phyloP scores from a whole-genome alignment of 2,113 vertebrate species.

The Protobothrops flavoviridis region DNA sequence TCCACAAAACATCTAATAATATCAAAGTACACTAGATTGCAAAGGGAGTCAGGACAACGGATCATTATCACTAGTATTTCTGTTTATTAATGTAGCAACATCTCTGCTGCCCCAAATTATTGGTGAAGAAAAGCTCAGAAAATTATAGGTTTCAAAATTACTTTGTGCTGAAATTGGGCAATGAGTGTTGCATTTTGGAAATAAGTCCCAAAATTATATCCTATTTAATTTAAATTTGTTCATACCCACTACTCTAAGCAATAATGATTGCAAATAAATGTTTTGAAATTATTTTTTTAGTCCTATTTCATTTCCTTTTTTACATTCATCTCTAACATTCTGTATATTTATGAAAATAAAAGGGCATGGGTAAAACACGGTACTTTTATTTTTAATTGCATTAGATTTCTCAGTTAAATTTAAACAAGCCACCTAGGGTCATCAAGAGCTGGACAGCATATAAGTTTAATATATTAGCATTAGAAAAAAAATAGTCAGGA shows the following conservation, averaged over 20 bases:
- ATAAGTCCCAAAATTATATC: background rate
- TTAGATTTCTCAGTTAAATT: background rate
- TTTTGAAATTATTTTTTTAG: background rate
- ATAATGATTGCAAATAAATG: background rate
- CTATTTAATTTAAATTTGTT: background rate
- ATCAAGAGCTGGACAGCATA: background rate
- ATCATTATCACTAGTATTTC: background rate
- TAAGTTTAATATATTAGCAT: background rate
- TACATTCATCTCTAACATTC: background rate
- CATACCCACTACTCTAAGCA: background rate
- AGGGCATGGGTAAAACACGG: background rate
- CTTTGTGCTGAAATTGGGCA: background rate
- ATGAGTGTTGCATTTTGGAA: background rate
- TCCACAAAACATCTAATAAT: background rate
- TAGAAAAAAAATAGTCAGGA: background rate
- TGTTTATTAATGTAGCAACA: background rate
- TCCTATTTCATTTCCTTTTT: background rate
- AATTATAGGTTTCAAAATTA: background rate
- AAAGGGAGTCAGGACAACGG: background rate
- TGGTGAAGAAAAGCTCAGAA: background rate
- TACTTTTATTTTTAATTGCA: background rate
- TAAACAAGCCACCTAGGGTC: background rate
- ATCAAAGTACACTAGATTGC: background rate
- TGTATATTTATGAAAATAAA: background rate
- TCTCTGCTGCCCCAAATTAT: background rate